Percentiles rank a stretch among this genome's conserved stretches.
phyloP scores from a whole-genome alignment of 23 tunicate species.

The Trididemnum clinides region DNA sequence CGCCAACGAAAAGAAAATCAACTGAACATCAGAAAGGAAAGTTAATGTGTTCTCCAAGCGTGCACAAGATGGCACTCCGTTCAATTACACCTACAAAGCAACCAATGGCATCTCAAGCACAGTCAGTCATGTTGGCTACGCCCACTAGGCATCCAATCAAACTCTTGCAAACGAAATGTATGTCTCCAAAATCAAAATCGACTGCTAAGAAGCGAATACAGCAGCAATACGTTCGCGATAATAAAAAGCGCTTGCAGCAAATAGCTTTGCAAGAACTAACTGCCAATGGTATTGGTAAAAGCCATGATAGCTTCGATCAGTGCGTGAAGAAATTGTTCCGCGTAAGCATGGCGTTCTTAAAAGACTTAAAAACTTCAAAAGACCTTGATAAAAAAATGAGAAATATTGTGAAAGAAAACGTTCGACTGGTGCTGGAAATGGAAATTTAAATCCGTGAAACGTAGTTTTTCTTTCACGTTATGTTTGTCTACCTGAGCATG shows the following conservation, averaged over 20 bases:
- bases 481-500: too few relatives aligned
- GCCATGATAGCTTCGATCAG: slow-evolving; percentile 29
- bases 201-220: not conserved
- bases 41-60: slow-evolving; percentile 24
- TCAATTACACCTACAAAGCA: slow-evolving; percentile 40
- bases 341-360: slow-evolving; percentile 74
- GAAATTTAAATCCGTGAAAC: not conserved
- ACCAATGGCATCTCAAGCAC: too few relatives aligned
- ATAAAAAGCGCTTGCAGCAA: slow-evolving; percentile 56
- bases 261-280: slow-evolving; percentile 16
- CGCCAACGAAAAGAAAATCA: slow-evolving; percentile 47
- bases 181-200: slow-evolving; percentile 8
- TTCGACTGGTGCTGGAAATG: slow-evolving; percentile 45
- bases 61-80: slow-evolving; percentile 43
- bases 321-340: slow-evolving; percentile 52
- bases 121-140: slow-evolving; percentile 37
- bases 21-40: not conserved
- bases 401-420: slow-evolving; percentile 66
- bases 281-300: slow-evolving; percentile 15
- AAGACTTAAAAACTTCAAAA: slow-evolving; percentile 66
- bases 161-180: not conserved
- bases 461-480: not conserved
- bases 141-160: slow-evolving; percentile 1
- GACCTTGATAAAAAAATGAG: slow-evolving; percentile 58
- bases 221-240: slow-evolving; percentile 45